Evolutionary conservation across 2,797 vertebrate species (phyloP), one percentile per base, ranked within the genome.

Genomic region (Acridotheres tristis): DNA sequence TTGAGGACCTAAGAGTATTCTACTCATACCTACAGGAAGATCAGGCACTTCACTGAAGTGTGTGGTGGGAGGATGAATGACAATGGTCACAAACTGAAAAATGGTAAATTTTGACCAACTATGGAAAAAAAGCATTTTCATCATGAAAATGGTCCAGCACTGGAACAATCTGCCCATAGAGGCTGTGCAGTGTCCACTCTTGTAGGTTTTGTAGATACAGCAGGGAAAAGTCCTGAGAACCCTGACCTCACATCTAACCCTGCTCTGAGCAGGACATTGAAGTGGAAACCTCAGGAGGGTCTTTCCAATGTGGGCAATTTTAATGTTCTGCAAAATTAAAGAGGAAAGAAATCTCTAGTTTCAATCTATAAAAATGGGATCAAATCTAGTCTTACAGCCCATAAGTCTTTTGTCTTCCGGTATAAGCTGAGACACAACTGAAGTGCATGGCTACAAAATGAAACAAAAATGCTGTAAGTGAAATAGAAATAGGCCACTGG

Each of bases 61-160:
- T 18, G 48, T 13, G 1, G 2, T 63, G 9, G 2, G 7, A 80
- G 5, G 10, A 42, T 48, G 45, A 79, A 77, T 5, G 0, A 20
- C 13, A 83, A 8, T 9, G 4, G 9, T 61, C 38, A 42, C 40
- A 83, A 89, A 53, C 6, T 30, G 55, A 73, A 82, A 73, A 3
- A 14, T 25, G 10, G 11, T 15, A 55, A 10, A 10, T 53, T 80
- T 73, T 79, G 22, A 65, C 27, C 23, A 15, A 5, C 5, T 58
- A 17, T 32, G 8, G 59, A 34, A 34, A 67, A 71, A 43, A 50
- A n/a, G 0, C 5, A 9, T 73, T 79, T 90, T 54, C 14, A 40
- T 11, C 13, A 11, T 50, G 12, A 85, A 11, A 20, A 79, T 40
- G 29, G 18, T 85, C 34, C 61, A 74, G 47, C 34, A 43, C 25